Evolutionary conservation across 2,113 vertebrate genomes (phyloP), one percentile per base, ranked within the genome.

Genomic region (Puma concolor): DNA sequence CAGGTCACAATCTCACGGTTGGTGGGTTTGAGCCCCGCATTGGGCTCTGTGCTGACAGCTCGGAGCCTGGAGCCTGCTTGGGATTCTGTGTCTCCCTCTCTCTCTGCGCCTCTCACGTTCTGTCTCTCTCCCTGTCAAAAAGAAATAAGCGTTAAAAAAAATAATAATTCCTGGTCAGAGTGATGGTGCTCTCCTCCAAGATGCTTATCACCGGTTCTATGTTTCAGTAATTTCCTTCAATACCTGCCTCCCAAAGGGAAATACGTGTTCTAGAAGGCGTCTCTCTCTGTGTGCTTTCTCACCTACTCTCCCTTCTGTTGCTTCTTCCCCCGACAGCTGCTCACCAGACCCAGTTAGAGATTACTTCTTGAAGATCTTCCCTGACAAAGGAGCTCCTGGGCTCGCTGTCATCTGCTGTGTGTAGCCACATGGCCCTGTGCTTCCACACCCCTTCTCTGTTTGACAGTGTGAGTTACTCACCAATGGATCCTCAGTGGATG

Each of bases 1-100:
- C 21, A 7, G 57, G 57, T 2, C 57, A 60, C 9, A 2, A 23
- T 23, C 57, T 60, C 21, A 60, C 21, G 9, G 57, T 60, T 60
- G 21, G 1, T 60, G 57, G 0, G 57, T 60, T 60, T 2, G 0
- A 60, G 21, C 57, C 57, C 57, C 0, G 2, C 2, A 2, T 7
- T 2, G 2, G 57, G 7, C 57, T 60, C 21, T 60, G 57, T 60
- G 57, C 57, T 60, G 57, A 19, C 57, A 60, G 57, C 57, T 60
- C 21, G 1, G 57, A 60, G 57, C 57, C 57, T 60, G 57, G 57
- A 60, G 57, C 21, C 50, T 60, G 57, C 57, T 60, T 60, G 21
- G 23, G 19, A 60, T 60, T 60, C 57, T 60, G 57, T 23, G 57
- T 60, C 57, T 60, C 17, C 57, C 57, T 25, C 7, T 25, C 57